Percentiles rank a stretch among this genome's conserved stretches.
phyloP scores from a whole-genome alignment of 2,113 vertebrate genomes.

The Ariopsis seemanni region DNA sequence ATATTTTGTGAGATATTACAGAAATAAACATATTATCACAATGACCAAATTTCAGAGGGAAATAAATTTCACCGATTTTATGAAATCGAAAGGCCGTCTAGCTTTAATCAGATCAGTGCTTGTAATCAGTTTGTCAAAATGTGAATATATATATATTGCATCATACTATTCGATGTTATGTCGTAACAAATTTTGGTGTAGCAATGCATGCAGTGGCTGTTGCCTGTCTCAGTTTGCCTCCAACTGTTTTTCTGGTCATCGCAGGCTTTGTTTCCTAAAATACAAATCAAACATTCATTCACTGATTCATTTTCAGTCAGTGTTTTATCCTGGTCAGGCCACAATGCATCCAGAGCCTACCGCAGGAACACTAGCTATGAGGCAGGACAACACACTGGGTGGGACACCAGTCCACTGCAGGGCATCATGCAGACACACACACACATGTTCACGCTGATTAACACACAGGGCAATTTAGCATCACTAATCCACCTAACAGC shows the following conservation, averaged over 20 bases:
- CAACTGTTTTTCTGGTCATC: background rate
- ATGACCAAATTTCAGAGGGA: too few species aligned
- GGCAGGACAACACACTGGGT: background rate
- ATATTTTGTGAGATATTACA: too few species aligned
- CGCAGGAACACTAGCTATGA: background rate
- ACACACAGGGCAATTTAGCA: background rate
- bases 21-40: too few species aligned
- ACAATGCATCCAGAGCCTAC: background rate
- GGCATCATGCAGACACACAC: background rate
- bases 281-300: background rate
- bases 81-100: too few species aligned
- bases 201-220: background rate
- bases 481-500: background rate
- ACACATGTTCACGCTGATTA: background rate
- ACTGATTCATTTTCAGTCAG: background rate
- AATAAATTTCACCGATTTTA: too few species aligned
- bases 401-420: background rate
- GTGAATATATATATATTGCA: background rate
- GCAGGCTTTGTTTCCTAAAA: background rate
- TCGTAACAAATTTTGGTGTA: background rate
- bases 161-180: background rate
- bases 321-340: too few species aligned
- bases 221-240: background rate
- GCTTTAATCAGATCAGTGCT: background rate
- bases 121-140: background rate